Evolutionary conservation across 2,888 invertebrate species (phyloP).

Genomic region (Xestoiulus laeticollis): DNA sequence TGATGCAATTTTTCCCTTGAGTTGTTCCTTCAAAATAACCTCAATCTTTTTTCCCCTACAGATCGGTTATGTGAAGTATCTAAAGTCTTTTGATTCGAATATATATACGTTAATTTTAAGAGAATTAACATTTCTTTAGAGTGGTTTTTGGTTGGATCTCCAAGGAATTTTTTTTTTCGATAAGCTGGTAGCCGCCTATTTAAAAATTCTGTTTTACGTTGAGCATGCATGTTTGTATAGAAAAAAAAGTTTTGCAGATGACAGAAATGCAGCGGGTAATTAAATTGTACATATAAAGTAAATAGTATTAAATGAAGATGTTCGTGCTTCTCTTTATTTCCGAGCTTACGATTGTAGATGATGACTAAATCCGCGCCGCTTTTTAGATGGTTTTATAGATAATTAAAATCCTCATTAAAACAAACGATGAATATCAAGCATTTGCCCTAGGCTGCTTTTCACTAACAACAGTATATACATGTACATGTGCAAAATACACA

Average conservation of each 20-base stretch:
- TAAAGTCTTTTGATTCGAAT: background rate
- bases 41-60: too few relatives aligned
- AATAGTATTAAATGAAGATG: background rate
- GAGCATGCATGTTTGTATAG: background rate
- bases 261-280: background rate
- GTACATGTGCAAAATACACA: too few relatives aligned
- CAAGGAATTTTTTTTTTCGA: background rate
- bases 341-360: background rate
- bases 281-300: background rate
- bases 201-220: background rate
- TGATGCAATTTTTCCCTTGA: too few relatives aligned
- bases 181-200: background rate
- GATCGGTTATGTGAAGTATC: background rate
- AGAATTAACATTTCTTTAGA: background rate
- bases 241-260: background rate
- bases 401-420: conserved; percentile 23
- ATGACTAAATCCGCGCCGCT: background rate
- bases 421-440: background rate
- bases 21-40: too few relatives aligned
- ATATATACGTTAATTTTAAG: background rate
- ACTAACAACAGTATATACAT: too few relatives aligned
- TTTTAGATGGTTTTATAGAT: background rate
- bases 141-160: background rate
- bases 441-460: background rate
- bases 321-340: background rate